phyloP scores from a whole-genome alignment of 2,888 invertebrate species.

The Phortica okadai region DNA sequence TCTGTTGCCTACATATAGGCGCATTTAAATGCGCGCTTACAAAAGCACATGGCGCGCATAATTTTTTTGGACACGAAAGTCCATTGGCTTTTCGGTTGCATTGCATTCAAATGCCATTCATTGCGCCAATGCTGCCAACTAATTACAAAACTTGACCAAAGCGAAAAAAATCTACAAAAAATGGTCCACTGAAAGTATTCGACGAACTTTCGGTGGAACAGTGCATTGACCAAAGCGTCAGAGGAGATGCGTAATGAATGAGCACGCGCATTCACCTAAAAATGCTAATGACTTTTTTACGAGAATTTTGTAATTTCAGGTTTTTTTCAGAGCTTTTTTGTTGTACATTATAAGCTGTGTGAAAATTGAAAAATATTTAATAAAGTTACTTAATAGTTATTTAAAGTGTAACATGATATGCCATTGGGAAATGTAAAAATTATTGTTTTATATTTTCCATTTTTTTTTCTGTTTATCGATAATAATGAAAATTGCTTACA shows the following conservation, averaged over 20 bases:
- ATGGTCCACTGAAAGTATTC: not conserved
- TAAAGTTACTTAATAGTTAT: not conserved
- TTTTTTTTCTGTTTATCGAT: not conserved
- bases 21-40: not conserved
- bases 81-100: conserved; percentile 1
- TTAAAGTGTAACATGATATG: not conserved
- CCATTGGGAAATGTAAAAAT: not conserved
- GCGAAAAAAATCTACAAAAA: not conserved
- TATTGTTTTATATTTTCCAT: not conserved
- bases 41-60: conserved; percentile 19
- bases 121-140: conserved; percentile 1
- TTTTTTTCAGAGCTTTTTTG: not conserved
- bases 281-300: not conserved
- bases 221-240: not conserved
- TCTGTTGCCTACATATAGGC: conserved; percentile 7
- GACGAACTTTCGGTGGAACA: not conserved
- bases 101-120: conserved; percentile 15
- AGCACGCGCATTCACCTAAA: not conserved
- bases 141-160: not conserved
- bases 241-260: not conserved
- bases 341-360: not conserved
- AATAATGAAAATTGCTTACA: not conserved
- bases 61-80: not conserved
- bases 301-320: not conserved
- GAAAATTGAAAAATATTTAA: conserved; percentile 17